Base-by-base conservation (phyloP, 2,888 invertebrate species). In the Furcula furcula region DNA sequence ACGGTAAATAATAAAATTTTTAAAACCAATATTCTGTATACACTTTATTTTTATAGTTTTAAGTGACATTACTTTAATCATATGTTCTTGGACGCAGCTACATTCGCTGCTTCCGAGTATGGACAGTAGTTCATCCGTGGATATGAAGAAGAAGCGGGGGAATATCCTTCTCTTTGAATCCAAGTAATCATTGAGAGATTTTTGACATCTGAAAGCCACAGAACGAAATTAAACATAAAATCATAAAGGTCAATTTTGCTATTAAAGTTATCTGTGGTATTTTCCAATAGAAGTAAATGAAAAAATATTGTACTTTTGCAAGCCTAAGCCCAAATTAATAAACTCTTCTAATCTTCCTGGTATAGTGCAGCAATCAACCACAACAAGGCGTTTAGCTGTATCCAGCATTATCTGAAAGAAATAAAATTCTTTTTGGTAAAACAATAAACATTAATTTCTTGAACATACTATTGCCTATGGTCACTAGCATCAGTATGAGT, bases 101-200 rank as follows among this genome's bases (percentile, higher is more conserved):
- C 95, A 94, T 45, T 95, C 94, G 50, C 94, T 95, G 68, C 95
- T 96, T 7, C 97, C 97, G 31, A 98, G 90, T 55, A 98, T 96
- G 1, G 95, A 94, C 4, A 98, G 89, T 49, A 98, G 76, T 74
- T 98, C 98, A 64, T 97, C 97, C 15, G 97, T 97, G 2, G 97
- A 97, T 65, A 98, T 95, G 77, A 98, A 98, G 84, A 95, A 97
- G 82, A 98, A 98, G 31, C 98, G 82, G 2, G 98, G 96, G 76
- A 97, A 98, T 45, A 95, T 91, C 41, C 95, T 92, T 28, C 98
- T 89, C 78, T 97, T 97, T 0, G 94, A 93, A 73, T 96, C 96
- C 47, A 98, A 85, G 73, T 97, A 98, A 66, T 97, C 96, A 64
- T 95, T 95, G 33, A 98, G 83, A 0, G 97, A 97, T 73, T 97